Evolutionary conservation across 2,888 invertebrate genomes (phyloP), one percentile per base, ranked within the genome.

Genomic region (Belgica antarctica): DNA sequence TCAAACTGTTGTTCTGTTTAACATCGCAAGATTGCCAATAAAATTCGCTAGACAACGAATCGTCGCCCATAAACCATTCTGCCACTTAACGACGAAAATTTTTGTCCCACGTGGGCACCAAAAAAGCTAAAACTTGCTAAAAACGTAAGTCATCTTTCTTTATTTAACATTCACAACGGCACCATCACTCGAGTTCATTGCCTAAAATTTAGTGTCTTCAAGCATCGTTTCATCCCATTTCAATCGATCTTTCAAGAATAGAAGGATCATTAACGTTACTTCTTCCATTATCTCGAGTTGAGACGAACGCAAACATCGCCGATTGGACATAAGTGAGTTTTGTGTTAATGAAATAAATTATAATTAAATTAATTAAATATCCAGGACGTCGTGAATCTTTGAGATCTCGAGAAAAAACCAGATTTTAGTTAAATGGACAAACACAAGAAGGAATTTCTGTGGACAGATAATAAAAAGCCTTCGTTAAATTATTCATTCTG

Each of bases 361-460:
- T 57, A 22, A 62, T 62, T 62, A 62, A 62, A 25, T 62, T 62
- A 62, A 62, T 62, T 62, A 62, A 62, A 62, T 28, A 34, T 19
- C 34, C 19, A 52, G 27, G 27, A 59, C 17, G 12, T 22, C 24
- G n/a, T 59, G 4, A 59, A 27, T 59, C 59, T 59, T 5, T 4
- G n/a, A 52, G 52, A 52, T 52, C 22, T 22, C 3, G 52, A 19
- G 19, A 52, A 2, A 41, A 22, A 52, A 52, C 52, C 52, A 22
- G 52, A 52, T 52, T 52, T 52, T 22, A 22, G 22, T 34, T n/a
- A 41, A 15, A 3, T 41, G 41, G 52, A 52, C 52, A 52, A 17
- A 52, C 52, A 52, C 52, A n/a, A 4, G 22, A 52, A n/a, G 17
- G 22, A 52, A 52, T 52, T 52, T 22, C 22, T 52, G 17, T 10